Conservation (phyloP, 2,797 vertebrate species). For the Hypotaenidia okinawae region DNA sequence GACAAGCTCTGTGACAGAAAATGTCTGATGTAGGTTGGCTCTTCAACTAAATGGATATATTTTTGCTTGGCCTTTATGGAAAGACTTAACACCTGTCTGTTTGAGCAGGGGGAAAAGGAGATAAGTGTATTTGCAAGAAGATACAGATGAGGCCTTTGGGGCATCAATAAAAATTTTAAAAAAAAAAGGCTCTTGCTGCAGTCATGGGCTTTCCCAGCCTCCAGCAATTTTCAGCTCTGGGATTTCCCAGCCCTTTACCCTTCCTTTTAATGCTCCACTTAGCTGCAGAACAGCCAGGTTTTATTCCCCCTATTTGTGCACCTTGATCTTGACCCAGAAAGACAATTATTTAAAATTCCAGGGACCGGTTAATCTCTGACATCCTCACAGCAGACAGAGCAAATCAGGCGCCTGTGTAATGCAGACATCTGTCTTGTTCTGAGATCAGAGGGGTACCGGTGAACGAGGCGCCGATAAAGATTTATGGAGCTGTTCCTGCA, state of each 20-base stretch:
- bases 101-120: not conserved
- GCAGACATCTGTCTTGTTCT: not conserved
- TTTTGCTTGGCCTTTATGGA: not conserved
- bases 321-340: constrained; percentile 10
- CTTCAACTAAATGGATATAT: not conserved
- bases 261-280: not conserved
- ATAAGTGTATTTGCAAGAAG: not conserved
- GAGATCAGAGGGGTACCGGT: not conserved
- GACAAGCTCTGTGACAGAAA: not conserved
- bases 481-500: not conserved
- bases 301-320: not conserved
- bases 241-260: not conserved
- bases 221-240: not conserved
- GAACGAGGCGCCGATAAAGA: not conserved
- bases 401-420: not conserved
- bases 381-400: not conserved
- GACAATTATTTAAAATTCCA: not conserved
- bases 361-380: not conserved
- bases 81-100: not conserved
- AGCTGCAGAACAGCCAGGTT: not conserved
- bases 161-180: no score
- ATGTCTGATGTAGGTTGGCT: rapidly evolving
- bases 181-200: not conserved
- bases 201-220: not conserved
- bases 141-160: not conserved